A percentile compares a stretch with the other conserved stretches of the same genome.
Evolutionary conservation across 1,140 invertebrate genomes (phyloP).

Genomic region (Oryzaephilus surinamensis): DNA sequence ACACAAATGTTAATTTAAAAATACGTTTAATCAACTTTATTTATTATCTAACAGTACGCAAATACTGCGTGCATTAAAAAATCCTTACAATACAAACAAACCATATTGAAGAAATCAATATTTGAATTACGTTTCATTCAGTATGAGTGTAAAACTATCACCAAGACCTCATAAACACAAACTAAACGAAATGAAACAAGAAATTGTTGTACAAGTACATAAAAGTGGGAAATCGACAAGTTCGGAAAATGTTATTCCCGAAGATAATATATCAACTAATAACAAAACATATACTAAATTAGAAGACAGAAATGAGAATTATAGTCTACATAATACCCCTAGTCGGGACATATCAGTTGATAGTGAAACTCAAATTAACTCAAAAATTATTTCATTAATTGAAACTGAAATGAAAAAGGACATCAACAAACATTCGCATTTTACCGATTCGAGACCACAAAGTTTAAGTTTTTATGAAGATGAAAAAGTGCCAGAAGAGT

Average conservation of each 20-base stretch:
- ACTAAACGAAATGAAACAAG: slow-evolving; percentile 30
- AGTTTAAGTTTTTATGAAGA: slow-evolving; percentile 37
- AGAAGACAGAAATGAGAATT: slow-evolving; percentile 33
- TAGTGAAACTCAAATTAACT: slow-evolving; percentile 46
- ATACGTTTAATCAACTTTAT: not conserved
- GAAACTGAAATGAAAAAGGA: slow-evolving; percentile 46
- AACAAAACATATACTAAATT: slow-evolving; percentile 26
- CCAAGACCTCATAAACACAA: slow-evolving; percentile 24
- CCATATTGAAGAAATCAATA: slow-evolving; percentile 6
- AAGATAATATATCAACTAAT: too few species aligned
- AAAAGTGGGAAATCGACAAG: slow-evolving; percentile 26
- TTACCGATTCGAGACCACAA: slow-evolving; percentile 34
- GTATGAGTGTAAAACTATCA: slow-evolving; percentile 24
- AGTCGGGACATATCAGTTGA: slow-evolving; percentile 41
- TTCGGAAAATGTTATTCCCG: slow-evolving; percentile 20
- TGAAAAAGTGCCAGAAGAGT: slow-evolving; percentile 34
- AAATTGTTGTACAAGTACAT: slow-evolving; percentile 34
- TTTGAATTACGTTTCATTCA: slow-evolving; percentile 2
- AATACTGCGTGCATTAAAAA: not conserved
- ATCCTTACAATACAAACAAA: slow-evolving; percentile 8
- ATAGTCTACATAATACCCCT: slow-evolving; percentile 24
- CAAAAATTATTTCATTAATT: slow-evolving; percentile 46
- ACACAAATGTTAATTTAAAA: not conserved
- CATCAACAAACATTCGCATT: slow-evolving; percentile 31
- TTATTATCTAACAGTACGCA: not conserved